Base-by-base conservation (phyloP, 2,888 invertebrate genomes). In the Deroplatys truncata region DNA sequence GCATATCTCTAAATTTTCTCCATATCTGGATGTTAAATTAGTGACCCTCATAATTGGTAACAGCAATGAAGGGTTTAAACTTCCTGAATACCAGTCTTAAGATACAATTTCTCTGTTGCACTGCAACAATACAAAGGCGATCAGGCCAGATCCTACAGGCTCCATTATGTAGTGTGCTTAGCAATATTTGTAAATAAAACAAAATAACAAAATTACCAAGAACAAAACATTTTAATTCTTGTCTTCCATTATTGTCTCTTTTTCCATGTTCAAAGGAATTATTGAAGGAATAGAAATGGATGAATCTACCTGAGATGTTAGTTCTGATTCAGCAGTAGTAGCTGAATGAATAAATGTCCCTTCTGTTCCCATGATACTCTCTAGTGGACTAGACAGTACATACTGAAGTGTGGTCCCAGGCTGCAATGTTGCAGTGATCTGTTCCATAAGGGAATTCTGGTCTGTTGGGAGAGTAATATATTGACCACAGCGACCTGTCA, bases 361-460 rank as follows among this genome's bases (percentile, higher is more conserved):
- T 25, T 88, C 87, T 28, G 31, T 83, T 0, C 89, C 89, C 5
- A 90, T 88, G 20, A 90, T 72, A n/a, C 86, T 35, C 28, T 90
- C 90, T 28, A 90, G 29, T 28, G 88, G 86, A 28, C 83, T 85
- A 25, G 90, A 90, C 10, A 90, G 35, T 15, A 90, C 88, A 72
- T 89, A 90, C 43, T 90, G 90, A 83, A 82, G 83, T 13, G 87
- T 35, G 43, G 88, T 72, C 29, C 90, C 88, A 20, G 89, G 88
- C 29, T 88, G 90, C 4, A 90, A 86, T 4, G 90, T 29, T 10
- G 89, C 84, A n/a, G 89, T 49, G 31, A 90, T 28, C 28, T 90
- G 90, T 43, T 90, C 90, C 49, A 90, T 35, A 82, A 89, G 35
- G 49, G 89, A 35, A 49, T 49, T 84, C 15, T 90, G 88, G 20